Evolutionary conservation across 2,888 invertebrate species (phyloP).

Genomic region (Drosophila antonietae): DNA sequence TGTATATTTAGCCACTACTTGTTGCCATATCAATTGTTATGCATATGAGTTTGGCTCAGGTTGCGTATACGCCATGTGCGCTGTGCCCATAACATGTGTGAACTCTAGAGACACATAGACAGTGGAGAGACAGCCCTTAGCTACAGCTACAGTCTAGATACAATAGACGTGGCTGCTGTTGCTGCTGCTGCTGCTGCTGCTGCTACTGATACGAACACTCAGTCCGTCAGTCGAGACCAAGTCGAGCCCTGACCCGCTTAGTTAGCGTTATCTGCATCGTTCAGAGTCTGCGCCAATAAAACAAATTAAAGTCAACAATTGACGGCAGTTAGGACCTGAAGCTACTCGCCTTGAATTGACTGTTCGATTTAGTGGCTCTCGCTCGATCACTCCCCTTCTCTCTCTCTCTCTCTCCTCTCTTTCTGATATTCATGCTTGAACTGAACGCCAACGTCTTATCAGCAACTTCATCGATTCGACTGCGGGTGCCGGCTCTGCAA

Average conservation of each 20-base stretch:
- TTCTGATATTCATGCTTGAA: conserved; percentile 12
- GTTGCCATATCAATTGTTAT: conserved; percentile 75
- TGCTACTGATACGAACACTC: neutral
- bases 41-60: conserved; percentile 66
- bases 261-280: conserved; percentile 71
- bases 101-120: conserved; percentile 29
- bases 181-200: conserved; percentile 3
- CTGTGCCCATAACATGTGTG: conserved; percentile 62
- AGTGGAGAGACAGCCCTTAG: conserved; percentile 1
- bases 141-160: conserved; percentile 20
- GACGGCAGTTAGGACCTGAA: conserved; percentile 78
- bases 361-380: conserved; percentile 10
- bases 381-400: neutral
- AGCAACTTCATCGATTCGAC: conserved; percentile 47
- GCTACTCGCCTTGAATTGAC: conserved; percentile 74
- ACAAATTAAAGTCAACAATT: conserved; percentile 77
- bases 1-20: conserved; percentile 74
- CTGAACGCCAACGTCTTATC: conserved; percentile 35
- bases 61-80: conserved; percentile 77
- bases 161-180: conserved; percentile 40
- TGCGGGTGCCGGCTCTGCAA: conserved; percentile 20
- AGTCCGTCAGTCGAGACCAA: neutral
- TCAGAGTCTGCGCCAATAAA: conserved; percentile 68
- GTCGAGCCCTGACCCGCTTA: conserved; percentile 75
- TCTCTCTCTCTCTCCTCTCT: neutral